Conservation (phyloP, 2,113 vertebrate genomes). For the Raja brachyura region DNA sequence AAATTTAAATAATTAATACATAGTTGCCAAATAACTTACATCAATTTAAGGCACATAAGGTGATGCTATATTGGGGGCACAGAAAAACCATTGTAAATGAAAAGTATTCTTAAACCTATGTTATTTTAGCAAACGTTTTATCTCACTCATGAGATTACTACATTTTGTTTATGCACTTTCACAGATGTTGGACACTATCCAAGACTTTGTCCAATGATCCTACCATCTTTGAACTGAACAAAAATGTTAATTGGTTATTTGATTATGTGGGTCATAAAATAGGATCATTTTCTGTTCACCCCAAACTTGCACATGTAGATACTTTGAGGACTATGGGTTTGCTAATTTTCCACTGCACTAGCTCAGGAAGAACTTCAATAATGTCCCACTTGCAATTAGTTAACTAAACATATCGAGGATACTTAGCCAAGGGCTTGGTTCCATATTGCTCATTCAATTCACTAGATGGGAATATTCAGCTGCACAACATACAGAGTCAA, state of each 20-base stretch:
- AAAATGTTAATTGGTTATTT: background rate
- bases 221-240: background rate
- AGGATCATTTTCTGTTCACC: background rate
- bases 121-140: background rate
- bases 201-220: background rate
- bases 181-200: background rate
- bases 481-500: background rate
- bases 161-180: background rate
- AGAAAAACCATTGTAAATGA: no score
- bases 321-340: background rate
- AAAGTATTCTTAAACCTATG: no score
- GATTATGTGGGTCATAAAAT: background rate
- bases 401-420: background rate
- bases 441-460: background rate
- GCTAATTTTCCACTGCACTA: background rate
- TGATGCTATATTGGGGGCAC: no score
- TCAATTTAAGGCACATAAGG: no score
- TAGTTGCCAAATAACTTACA: no score
- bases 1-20: no score
- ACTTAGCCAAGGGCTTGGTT: background rate
- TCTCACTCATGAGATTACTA: background rate
- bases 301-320: background rate
- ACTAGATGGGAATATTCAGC: background rate
- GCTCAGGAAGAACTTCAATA: background rate
- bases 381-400: background rate